Evolutionary conservation across 2,888 invertebrate genomes (phyloP).

Genomic region (Leucozona laternaria): DNA sequence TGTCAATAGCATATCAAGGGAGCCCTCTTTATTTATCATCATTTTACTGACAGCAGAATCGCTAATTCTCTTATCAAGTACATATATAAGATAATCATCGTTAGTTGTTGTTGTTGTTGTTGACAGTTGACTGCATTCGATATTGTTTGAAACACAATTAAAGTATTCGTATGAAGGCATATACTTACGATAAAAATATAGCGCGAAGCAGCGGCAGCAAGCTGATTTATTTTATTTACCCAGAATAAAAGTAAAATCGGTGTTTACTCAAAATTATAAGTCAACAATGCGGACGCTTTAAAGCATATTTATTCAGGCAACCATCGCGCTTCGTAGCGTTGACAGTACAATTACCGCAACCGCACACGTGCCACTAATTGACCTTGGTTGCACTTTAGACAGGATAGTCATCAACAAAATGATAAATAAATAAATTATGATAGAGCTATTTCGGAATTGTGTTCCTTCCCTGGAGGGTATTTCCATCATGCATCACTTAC

Average conservation of each 20-base stretch:
- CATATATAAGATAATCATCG: constrained; percentile 1
- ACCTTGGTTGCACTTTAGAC: constrained; percentile 61
- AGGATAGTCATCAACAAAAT: constrained; percentile 51
- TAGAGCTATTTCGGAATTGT: constrained; percentile 50
- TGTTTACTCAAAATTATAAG: constrained; percentile 27
- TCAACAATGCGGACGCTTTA: constrained; percentile 8
- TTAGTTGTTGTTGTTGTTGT: background rate
- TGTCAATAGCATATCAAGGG: constrained; percentile 58
- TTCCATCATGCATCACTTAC: constrained; percentile 46
- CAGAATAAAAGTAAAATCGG: constrained; percentile 35
- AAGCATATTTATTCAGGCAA: constrained; percentile 20
- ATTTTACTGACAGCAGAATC: constrained; percentile 60
- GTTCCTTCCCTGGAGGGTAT: constrained; percentile 61
- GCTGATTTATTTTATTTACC: constrained; percentile 28
- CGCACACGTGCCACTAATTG: constrained; percentile 72
- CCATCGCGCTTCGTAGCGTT: background rate
- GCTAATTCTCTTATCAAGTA: constrained; percentile 36
- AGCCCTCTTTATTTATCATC: constrained; percentile 46
- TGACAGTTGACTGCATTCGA: constrained; percentile 24
- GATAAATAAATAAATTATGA: constrained; percentile 57
- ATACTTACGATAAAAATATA: background rate
- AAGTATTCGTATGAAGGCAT: too few relatives aligned
- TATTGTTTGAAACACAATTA: constrained; percentile 38
- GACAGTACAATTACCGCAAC: constrained; percentile 39
- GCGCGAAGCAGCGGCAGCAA: background rate